phyloP scores from a whole-genome alignment of 2,113 vertebrate species.

The Aythya baeri region DNA sequence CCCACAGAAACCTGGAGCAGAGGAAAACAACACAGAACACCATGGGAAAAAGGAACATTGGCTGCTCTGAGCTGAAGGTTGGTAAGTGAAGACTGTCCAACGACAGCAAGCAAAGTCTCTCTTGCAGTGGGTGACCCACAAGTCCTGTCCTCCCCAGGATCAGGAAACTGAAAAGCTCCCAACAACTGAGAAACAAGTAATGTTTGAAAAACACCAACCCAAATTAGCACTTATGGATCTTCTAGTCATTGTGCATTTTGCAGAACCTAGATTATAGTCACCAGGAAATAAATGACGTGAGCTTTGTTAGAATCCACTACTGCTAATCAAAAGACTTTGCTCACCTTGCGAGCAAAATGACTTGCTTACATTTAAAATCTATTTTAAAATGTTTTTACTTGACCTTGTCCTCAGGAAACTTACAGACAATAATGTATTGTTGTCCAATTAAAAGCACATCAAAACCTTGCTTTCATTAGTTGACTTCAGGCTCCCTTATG shows the following conservation, averaged over 20 bases:
- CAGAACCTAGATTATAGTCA: neutral
- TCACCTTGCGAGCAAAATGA: fast-evolving
- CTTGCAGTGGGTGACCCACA: fast-evolving
- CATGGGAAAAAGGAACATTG: fast-evolving
- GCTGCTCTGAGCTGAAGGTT: neutral
- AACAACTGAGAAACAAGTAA: neutral
- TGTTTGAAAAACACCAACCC: neutral
- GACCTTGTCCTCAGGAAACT: neutral
- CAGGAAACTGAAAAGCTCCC: neutral
- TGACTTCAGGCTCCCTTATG: neutral
- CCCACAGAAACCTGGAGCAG: neutral
- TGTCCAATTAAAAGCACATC: neutral
- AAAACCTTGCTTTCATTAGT: neutral
- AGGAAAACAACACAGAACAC: too few species aligned
- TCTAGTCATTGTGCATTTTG: neutral
- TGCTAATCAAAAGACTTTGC: too few species aligned
- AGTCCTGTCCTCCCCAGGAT: too few species aligned
- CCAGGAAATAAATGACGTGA: neutral
- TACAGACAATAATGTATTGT: neutral
- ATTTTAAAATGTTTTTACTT: fast-evolving
- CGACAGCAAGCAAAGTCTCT: neutral
- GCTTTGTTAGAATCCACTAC: fast-evolving
- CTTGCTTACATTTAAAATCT: neutral
- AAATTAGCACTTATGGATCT: fast-evolving
- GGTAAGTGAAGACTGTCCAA: neutral